phyloP scores from a whole-genome alignment of 2,888 invertebrate genomes.

The Urechis unicinctus region DNA sequence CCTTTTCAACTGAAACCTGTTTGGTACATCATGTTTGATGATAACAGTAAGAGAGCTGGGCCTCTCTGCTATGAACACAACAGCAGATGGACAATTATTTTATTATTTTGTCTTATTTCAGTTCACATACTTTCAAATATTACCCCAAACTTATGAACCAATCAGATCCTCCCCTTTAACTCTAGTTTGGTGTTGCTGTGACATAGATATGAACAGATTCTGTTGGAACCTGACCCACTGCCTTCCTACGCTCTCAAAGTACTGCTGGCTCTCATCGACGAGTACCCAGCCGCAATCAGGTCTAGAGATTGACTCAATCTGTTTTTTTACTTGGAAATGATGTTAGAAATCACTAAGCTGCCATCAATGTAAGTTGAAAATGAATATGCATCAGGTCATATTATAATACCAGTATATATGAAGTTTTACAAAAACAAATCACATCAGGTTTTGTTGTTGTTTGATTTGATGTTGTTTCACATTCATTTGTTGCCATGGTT shows the following conservation, averaged over 20 bases:
- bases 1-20: too few species aligned
- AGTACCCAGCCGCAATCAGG: slow-evolving; percentile 34
- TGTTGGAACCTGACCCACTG: slow-evolving; percentile 46
- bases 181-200: too few species aligned
- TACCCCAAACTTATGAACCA: background rate
- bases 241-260: slow-evolving; percentile 43
- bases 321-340: background rate
- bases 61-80: too few species aligned
- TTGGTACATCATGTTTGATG: too few species aligned
- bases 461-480: too few species aligned
- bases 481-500: too few species aligned
- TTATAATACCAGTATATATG: background rate
- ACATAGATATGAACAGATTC: slow-evolving; percentile 47
- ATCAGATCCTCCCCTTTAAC: background rate
- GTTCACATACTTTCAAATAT: too few species aligned
- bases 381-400: too few species aligned
- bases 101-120: background rate
- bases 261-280: slow-evolving; percentile 37
- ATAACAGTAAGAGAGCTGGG: too few species aligned
- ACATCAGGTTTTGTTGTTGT: background rate
- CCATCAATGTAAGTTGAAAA: too few species aligned
- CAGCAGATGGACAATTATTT: background rate
- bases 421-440: background rate
- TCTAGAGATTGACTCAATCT: background rate
- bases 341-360: background rate